These are phyloP conservation scores for Heloderma charlesbogerti DNA, from an alignment of 2,113 vertebrate genomes.

Conservation along the genomic window DNA sequence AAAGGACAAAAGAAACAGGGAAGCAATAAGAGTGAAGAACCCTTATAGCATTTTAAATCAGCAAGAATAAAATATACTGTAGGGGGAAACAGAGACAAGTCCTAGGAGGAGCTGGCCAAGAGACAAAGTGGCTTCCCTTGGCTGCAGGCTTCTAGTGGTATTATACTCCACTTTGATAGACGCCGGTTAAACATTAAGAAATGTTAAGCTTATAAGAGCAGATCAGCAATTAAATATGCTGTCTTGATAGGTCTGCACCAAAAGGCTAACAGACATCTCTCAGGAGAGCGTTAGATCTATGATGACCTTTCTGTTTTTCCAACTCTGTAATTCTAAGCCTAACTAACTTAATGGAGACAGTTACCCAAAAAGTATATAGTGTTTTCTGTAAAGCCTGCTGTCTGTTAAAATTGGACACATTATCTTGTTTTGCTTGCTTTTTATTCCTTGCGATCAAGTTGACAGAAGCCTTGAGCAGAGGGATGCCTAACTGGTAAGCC, in stretches of 20 bases:
- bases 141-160: no score
- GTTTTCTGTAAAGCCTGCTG: background rate
- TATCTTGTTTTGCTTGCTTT: constrained; percentile 32
- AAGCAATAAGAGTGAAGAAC: background rate
- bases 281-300: background rate
- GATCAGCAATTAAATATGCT: background rate
- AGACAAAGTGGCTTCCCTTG: background rate
- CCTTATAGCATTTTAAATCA: background rate
- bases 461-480: constrained; percentile 35
- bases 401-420: background rate
- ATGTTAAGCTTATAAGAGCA: background rate
- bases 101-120: background rate
- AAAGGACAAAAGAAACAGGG: background rate
- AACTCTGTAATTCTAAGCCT: background rate
- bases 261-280: background rate
- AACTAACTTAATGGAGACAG: background rate
- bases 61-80: background rate
- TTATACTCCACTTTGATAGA: background rate
- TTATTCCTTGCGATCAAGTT: background rate
- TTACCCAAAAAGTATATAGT: constrained; percentile 9
- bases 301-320: background rate
- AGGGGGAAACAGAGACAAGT: background rate
- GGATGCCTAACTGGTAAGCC: constrained; percentile 17
- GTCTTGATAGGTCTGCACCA: background rate
- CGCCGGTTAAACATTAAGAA: background rate